Evolutionary conservation across 2,113 vertebrate species (phyloP).

Genomic region (Bungarus multicinctus): DNA sequence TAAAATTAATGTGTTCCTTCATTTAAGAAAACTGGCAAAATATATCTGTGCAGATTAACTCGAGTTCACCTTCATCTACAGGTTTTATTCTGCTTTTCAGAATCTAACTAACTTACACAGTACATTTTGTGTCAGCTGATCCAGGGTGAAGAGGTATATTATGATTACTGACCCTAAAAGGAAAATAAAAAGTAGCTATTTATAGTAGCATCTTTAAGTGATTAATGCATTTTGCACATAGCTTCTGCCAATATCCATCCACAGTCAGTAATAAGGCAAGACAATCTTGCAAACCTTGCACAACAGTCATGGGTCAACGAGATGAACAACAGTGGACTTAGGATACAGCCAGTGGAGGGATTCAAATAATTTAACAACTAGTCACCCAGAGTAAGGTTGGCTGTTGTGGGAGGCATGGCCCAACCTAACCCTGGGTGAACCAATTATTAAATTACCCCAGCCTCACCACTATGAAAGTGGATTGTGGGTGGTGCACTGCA

Average conservation of each 20-base stretch:
- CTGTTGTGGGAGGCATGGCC: no score
- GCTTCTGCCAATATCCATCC: neutral
- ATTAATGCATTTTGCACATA: neutral
- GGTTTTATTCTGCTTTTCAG: neutral
- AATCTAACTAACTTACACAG: neutral
- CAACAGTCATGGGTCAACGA: no score
- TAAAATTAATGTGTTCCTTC: neutral
- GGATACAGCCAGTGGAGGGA: no score
- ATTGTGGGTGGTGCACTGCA: no score
- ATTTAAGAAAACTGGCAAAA: neutral
- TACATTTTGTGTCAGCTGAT: neutral
- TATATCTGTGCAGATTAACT: neutral
- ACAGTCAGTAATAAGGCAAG: no score
- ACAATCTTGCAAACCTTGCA: no score
- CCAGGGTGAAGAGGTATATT: neutral
- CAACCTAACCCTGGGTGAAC: no score
- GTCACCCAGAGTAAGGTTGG: no score
- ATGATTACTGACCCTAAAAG: neutral
- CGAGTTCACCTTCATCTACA: neutral
- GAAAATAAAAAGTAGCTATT: neutral
- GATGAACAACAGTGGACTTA: no score
- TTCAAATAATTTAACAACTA: no score
- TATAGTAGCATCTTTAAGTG: neutral
- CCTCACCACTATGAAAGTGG: no score
- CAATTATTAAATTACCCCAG: no score